These are phyloP conservation scores for Syngnathus scovelli DNA, from an alignment of 2,113 vertebrate genomes.

Conservation along the genomic window DNA sequence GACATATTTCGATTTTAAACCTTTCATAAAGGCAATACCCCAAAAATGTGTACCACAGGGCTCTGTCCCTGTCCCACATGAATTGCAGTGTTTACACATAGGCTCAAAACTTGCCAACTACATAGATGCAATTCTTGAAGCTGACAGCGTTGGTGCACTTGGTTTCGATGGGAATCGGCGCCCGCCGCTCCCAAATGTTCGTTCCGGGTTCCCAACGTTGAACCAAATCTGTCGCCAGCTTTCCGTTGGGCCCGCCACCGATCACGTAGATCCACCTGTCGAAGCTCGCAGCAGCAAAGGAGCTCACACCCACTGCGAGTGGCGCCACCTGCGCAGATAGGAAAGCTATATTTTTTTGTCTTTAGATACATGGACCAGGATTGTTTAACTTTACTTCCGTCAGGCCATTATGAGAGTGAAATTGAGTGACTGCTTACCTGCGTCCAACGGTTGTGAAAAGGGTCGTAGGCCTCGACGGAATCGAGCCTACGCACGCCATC, in stretches of 20 bases:
- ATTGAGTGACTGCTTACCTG: slow-evolving; percentile 70
- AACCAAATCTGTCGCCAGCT: slow-evolving; percentile 85
- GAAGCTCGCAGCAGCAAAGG: slow-evolving; percentile 86
- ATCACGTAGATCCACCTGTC: slow-evolving; percentile 88
- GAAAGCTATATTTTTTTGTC: not conserved
- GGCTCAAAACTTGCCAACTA: slow-evolving; percentile 78
- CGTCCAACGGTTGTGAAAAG: slow-evolving; percentile 94
- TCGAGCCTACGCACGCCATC: slow-evolving; percentile 84
- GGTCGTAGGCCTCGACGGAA: slow-evolving; percentile 89
- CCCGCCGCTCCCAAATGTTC: slow-evolving; percentile 81
- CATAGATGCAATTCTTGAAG: slow-evolving; percentile 86
- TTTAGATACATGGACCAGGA: not conserved
- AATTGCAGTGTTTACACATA: not conserved
- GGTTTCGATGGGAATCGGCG: slow-evolving; percentile 87
- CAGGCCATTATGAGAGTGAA: not conserved
- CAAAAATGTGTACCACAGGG: not conserved
- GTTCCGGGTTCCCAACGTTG: slow-evolving; percentile 83
- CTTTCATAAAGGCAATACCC: no score
- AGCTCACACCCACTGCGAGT: slow-evolving; percentile 83
- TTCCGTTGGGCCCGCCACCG: slow-evolving; percentile 92
- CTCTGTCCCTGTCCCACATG: not conserved
- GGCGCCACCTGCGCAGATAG: slow-evolving; percentile 74
- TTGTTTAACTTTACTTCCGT: not conserved
- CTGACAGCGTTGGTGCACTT: slow-evolving; percentile 95
- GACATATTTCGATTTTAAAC: no score